Percentiles rank a stretch among this genome's conserved stretches.
phyloP scores from a whole-genome alignment of 2,888 invertebrate genomes.

The Thelaira solivaga region DNA sequence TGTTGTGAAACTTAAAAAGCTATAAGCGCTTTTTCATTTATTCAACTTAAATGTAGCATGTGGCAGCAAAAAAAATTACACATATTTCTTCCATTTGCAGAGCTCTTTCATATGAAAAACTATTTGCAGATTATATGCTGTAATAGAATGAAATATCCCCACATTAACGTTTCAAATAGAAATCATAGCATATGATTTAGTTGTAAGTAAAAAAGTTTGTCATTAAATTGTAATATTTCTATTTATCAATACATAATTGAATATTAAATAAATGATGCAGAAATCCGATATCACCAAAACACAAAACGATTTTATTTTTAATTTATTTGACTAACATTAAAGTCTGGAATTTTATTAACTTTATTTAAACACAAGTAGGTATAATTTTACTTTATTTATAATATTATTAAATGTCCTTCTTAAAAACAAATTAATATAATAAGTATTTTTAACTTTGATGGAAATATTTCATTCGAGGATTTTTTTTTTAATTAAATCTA shows the following conservation, averaged over 20 bases:
- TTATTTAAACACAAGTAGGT: conserved; percentile 36
- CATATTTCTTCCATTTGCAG: conserved; percentile 70
- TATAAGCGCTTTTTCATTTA: too few relatives aligned
- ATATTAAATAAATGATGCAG: conserved; percentile 32
- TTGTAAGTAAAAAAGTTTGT: not conserved
- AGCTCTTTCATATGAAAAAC: conserved; percentile 71
- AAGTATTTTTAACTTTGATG: conserved; percentile 23
- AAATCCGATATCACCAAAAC: not conserved
- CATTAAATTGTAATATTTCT: too few relatives aligned
- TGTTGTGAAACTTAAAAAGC: too few relatives aligned
- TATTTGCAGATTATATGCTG: conserved; percentile 73
- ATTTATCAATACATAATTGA: too few relatives aligned
- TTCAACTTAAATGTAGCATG: too few relatives aligned
- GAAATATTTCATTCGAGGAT: conserved; percentile 9
- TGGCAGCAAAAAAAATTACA: conserved; percentile 30
- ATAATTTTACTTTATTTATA: conserved; percentile 9
- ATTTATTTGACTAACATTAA: conserved; percentile 10
- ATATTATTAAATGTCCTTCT: conserved; percentile 13
- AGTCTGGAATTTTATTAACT: conserved; percentile 32
- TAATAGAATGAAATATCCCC: conserved; percentile 55
- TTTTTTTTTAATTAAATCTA: conserved; percentile 50
- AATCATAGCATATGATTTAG: conserved; percentile 22
- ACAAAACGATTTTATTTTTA: not conserved
- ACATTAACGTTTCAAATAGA: conserved; percentile 21
- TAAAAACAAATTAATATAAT: conserved; percentile 9